A percentile compares a stretch with the other conserved stretches of the same genome.
phyloP scores from a whole-genome alignment of 2,888 invertebrate species.

The Trachelus stipa region DNA sequence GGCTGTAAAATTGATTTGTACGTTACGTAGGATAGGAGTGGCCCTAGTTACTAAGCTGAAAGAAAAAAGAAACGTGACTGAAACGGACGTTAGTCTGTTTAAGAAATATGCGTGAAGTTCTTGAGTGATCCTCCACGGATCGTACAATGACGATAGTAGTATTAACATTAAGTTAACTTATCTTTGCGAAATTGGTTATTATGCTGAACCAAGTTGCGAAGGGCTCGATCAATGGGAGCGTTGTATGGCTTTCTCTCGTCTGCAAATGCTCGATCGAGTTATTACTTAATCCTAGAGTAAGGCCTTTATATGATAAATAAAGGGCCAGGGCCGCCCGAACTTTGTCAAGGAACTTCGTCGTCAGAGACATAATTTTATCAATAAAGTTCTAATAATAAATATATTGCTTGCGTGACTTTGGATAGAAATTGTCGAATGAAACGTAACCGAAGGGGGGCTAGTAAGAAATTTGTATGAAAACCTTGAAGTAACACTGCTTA shows the following conservation, averaged over 20 bases:
- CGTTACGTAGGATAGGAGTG: slow-evolving; percentile 3
- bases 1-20: slow-evolving; percentile 6
- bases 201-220: no score
- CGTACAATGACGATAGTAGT: background rate
- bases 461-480: slow-evolving; percentile 22
- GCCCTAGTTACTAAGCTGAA: background rate
- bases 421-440: background rate
- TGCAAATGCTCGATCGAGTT: slow-evolving; percentile 17
- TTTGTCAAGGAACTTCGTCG: background rate
- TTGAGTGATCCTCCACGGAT: background rate
- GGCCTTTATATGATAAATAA: background rate
- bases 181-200: no score
- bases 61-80: background rate
- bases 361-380: slow-evolving; percentile 44
- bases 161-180: background rate
- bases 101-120: background rate
- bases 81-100: background rate
- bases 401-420: background rate
- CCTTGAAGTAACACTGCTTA: slow-evolving; percentile 22
- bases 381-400: slow-evolving; percentile 41
- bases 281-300: slow-evolving; percentile 25
- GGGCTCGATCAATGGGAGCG: no score
- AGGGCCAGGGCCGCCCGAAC: slow-evolving; percentile 2
- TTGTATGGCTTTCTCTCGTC: no score
- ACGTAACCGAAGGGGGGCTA: background rate